Base-by-base conservation (phyloP, 2,888 invertebrate species). In the Phorcus lineatus region DNA sequence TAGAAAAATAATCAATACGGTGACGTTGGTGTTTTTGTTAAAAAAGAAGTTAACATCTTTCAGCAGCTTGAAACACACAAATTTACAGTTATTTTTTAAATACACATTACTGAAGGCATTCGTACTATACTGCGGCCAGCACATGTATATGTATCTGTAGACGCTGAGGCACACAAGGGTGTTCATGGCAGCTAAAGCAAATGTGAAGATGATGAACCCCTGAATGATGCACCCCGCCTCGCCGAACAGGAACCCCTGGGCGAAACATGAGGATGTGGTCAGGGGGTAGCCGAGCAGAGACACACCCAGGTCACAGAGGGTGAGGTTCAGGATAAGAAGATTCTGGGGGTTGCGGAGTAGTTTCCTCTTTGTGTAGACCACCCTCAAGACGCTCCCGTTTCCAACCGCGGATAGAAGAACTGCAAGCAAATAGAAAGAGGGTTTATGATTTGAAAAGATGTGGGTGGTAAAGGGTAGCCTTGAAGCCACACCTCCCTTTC, bases 241-340 rank as follows among this genome's bases (percentile, higher is more conserved):
- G n/a, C 81, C 81, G 55, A 82, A 84, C n/a, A 82, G 31, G 82
- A 84, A 86, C 9, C 82, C 70, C 62, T 77, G 79, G 31, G 47
- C 9, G 40, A 75, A 81, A 4, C 79, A 79, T 3, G 81, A 79
- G 16, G 62, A 24, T 0, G 81, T 79, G 0, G 81, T 81, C 16
- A 79, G 36, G 17, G 81, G 81, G 40, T 79, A 81, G 0, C 79
- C 81, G 2, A 67, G 31, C 16, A 57, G 40, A 17, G 79, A 62
- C 3, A 81, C 62, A 9, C 75, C 17, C 0, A 81, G 77, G 19
- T 81, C 81, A 2, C 57, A 81, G 11, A 62, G 47, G 31, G 79
- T 55, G 7, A 77, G 79, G 0, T 66, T 74, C 1, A 62, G 24
- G 62, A 62, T 62, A 28, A 62, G 28, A 4, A 62, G 62, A 24